Evolutionary conservation across 2,888 invertebrate genomes (phyloP).

Genomic region (Lomographa bimaculata): DNA sequence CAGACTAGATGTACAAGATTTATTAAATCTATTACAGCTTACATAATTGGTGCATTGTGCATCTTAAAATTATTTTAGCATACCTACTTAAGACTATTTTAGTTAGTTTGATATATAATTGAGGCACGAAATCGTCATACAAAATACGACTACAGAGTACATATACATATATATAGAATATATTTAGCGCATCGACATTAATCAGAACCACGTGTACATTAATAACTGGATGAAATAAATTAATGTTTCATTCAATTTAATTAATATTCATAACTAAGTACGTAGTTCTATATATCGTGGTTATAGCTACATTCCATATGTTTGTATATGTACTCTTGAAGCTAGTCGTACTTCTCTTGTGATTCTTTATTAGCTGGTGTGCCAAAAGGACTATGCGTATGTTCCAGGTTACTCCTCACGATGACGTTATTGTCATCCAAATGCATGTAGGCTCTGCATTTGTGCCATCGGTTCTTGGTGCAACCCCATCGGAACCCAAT

Average conservation of each 20-base stretch:
- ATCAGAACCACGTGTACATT: neutral
- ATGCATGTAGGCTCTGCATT: conserved; percentile 71
- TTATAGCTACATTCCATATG: conserved; percentile 20
- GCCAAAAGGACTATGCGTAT: conserved; percentile 63
- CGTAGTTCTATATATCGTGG: no score
- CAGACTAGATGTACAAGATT: no score
- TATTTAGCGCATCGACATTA: neutral
- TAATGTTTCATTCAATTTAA: no score
- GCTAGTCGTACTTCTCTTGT: conserved; percentile 13
- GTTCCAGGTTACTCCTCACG: conserved; percentile 70
- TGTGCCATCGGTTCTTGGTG: conserved; percentile 76
- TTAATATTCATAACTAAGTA: no score
- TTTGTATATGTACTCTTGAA: conserved; percentile 24
- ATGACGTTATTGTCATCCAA: conserved; percentile 72
- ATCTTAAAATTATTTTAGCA: no score
- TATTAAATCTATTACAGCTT: no score
- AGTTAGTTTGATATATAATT: no score
- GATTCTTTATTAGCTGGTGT: conserved; percentile 19
- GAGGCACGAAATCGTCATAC: no score
- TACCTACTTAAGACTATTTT: no score
- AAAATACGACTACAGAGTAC: conserved; percentile 10
- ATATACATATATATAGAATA: conserved; percentile 14
- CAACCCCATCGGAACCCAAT: conserved; percentile 76
- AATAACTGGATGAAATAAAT: no score
- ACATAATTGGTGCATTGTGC: no score